These are phyloP conservation scores for Gracilinanus agilis DNA, from an alignment of 2,113 vertebrate genomes.

Conservation along the genomic window DNA sequence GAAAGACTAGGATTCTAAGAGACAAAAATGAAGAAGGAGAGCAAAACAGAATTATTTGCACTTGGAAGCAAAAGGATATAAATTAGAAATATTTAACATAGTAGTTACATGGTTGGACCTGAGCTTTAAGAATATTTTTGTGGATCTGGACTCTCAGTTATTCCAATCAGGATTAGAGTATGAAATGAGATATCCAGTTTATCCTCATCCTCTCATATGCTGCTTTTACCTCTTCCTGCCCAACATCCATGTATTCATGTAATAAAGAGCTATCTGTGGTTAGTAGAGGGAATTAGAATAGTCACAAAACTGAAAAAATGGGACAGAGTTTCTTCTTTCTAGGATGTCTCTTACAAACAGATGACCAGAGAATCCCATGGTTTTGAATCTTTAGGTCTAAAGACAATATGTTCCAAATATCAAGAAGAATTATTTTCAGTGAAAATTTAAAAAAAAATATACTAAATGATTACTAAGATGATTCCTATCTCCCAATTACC, in stretches of 20 bases:
- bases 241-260: neutral
- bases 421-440: neutral
- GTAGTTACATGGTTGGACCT: neutral
- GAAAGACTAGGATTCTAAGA: no score
- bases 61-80: neutral
- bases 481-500: neutral
- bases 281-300: neutral
- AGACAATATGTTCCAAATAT: neutral
- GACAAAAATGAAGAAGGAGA: no score
- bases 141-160: neutral
- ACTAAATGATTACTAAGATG: neutral
- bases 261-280: neutral
- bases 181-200: neutral
- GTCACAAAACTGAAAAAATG: neutral
- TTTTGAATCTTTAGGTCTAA: neutral
- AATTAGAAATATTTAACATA: neutral
- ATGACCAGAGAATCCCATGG: neutral
- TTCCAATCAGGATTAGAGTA: neutral
- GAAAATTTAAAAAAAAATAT: neutral
- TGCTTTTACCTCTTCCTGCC: neutral
- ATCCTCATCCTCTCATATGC: neutral
- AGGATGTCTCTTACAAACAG: neutral
- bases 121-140: neutral
- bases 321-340: neutral
- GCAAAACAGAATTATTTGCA: neutral